Evolutionary conservation across 2,888 invertebrate species (phyloP), one percentile per base, ranked within the genome.

Genomic region (Troides helena): DNA sequence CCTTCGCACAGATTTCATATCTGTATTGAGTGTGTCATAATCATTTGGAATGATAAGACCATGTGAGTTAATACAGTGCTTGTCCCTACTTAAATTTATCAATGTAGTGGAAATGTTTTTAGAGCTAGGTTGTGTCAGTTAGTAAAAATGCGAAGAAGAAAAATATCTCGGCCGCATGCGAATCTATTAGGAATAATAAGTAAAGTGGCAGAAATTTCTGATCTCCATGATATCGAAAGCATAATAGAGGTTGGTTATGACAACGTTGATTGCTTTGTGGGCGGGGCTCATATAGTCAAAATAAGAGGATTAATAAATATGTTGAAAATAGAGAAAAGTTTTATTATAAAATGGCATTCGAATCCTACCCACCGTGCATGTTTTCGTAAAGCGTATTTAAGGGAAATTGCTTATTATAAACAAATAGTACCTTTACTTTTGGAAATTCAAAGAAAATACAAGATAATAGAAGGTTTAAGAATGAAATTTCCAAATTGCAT

Each of bases 401-500:
- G 88, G 65, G 89, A 89, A 75, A 79, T 75, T 69, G 73, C 81
- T 7, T 85, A 85, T 74, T 82, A 81, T 73, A 71, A 76, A 67
- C 65, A 74, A 39, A 75, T 86, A 14, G 74, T 81, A 46, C 88
- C 88, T 2, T 79, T 77, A 60, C 73, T 85, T 50, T 73, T 89
- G 43, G 77, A 83, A 63, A 79, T 85, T 46, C 89, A 89, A 76
- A 80, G 74, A 60, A 76, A 70, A 63, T 81, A 81, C 61, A 81
- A 82, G 72, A 75, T 84, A 57, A 85, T 86, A 12, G 87, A 88
- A 75, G 89, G 89, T 62, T 77, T 88, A 68, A 85, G 83, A 80
- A 84, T 85, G n/a, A 87, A 85, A 79, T 86, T 89, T 71, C 81
- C 80, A 1, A 88, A 87, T 69, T 86, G 86, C 74, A 77, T 86